These are phyloP conservation scores for Macrobrachium rosenbergii DNA, from an alignment of 1,140 invertebrate genomes.

Conservation along the genomic window DNA sequence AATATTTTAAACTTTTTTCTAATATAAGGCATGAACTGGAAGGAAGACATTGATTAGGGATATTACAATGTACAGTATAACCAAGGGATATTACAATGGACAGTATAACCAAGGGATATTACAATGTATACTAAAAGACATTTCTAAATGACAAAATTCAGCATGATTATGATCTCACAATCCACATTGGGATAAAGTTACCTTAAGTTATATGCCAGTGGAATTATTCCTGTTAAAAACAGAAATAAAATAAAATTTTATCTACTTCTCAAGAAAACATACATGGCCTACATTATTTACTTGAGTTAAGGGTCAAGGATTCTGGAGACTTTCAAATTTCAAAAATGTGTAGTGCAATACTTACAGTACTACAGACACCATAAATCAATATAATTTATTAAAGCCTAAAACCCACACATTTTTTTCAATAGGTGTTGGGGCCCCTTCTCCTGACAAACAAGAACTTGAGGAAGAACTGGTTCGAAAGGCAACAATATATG, in stretches of 20 bases:
- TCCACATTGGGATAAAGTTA: no score
- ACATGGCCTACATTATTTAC: no score
- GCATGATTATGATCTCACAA: no score
- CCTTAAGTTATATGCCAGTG: no score
- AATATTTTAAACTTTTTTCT: not conserved
- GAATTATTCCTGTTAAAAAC: no score
- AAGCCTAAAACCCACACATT: constrained; percentile 20
- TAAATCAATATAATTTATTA: not conserved
- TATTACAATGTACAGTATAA: not conserved
- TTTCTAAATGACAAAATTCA: no score
- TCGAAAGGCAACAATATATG: constrained; percentile 68
- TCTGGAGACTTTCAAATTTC: no score
- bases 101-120: not conserved
- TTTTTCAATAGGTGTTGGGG: constrained; percentile 69
- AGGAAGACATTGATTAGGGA: not conserved
- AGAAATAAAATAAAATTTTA: no score
- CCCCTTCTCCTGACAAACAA: constrained; percentile 69
- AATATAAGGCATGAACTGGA: not conserved
- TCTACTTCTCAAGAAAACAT: no score
- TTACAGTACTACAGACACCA: not conserved
- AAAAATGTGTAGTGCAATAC: not conserved
- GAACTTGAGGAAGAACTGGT: constrained; percentile 70
- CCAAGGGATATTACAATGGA: not conserved
- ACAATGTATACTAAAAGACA: not conserved
- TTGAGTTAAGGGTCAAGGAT: no score